Conservation (phyloP, 1,140 invertebrate species). For the Carposina sasakii region DNA sequence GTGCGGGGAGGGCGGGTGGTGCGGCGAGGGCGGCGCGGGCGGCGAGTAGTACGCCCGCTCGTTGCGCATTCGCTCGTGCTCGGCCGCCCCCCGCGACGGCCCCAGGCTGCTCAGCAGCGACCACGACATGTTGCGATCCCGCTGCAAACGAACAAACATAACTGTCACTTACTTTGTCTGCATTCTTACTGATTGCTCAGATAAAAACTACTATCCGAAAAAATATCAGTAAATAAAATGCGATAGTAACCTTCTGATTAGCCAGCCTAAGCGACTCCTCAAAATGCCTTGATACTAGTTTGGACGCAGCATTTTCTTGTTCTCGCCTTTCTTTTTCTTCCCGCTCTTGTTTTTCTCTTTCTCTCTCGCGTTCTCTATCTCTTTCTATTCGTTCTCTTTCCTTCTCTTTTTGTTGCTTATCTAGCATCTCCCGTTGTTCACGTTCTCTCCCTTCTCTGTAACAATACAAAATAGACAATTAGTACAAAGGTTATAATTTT, state of each 20-base stretch:
- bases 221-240: conserved; percentile 4
- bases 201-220: too few relatives aligned
- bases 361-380: conserved; percentile 71
- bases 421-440: conserved; percentile 77
- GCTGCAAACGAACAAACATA: conserved; percentile 42
- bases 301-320: conserved; percentile 79
- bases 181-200: too few relatives aligned
- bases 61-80: conserved; percentile 58
- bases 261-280: conserved; percentile 88
- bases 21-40: conserved; percentile 29
- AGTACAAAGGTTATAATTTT: conserved; percentile 6
- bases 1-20: conserved; percentile 70
- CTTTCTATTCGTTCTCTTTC: conserved; percentile 72
- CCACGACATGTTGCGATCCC: conserved; percentile 68
- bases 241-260: conserved; percentile 83
- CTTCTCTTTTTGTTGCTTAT: conserved; percentile 74
- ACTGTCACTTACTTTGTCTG: too few relatives aligned
- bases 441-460: conserved; percentile 78
- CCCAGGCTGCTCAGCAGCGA: conserved; percentile 68
- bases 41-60: conserved; percentile 49
- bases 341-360: conserved; percentile 74
- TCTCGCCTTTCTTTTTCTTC: conserved; percentile 77
- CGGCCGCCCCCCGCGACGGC: conserved; percentile 45
- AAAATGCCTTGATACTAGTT: conserved; percentile 89
- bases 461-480: conserved; percentile 32